These are phyloP conservation scores for Ernsta delagoae DNA, from an alignment of 2,888 invertebrate species.

Conservation along the genomic window DNA sequence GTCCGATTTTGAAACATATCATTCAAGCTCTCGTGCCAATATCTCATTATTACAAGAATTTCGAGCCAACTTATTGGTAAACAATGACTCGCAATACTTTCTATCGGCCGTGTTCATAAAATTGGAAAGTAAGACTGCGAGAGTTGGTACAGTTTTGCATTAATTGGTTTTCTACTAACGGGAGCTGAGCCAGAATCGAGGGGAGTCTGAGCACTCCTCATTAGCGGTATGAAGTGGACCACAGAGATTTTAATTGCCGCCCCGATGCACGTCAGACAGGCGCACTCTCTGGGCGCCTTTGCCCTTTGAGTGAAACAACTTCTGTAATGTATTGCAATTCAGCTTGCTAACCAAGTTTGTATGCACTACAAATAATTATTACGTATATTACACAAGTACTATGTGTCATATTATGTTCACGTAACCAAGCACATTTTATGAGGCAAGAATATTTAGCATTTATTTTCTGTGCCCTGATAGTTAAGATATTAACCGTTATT, in stretches of 20 bases:
- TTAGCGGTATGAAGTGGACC: constrained; percentile 67
- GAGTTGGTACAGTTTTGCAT: constrained; percentile 56
- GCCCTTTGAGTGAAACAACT: constrained; percentile 25
- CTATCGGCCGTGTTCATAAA: constrained; percentile 41
- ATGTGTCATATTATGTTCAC: too few species aligned
- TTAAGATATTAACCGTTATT: too few species aligned
- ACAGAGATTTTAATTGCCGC: constrained; percentile 69
- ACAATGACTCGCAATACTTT: constrained; percentile 47
- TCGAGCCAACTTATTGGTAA: constrained; percentile 48
- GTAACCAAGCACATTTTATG: too few species aligned
- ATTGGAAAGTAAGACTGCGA: constrained; percentile 51
- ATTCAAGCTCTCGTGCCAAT: not conserved
- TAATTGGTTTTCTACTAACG: constrained; percentile 67
- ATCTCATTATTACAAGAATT: constrained; percentile 9
- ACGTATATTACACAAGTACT: too few species aligned
- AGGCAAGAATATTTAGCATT: too few species aligned
- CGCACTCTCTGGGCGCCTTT: constrained; percentile 14
- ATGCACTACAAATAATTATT: too few species aligned
- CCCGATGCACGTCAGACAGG: constrained; percentile 44
- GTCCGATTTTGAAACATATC: not conserved
- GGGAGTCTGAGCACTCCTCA: constrained; percentile 54
- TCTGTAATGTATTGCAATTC: not conserved
- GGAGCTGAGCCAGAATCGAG: constrained; percentile 54
- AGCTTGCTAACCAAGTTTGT: too few species aligned
- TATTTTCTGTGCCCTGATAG: too few species aligned